Conservation (phyloP, 2,888 invertebrate species). For the Drosophila cracens region DNA sequence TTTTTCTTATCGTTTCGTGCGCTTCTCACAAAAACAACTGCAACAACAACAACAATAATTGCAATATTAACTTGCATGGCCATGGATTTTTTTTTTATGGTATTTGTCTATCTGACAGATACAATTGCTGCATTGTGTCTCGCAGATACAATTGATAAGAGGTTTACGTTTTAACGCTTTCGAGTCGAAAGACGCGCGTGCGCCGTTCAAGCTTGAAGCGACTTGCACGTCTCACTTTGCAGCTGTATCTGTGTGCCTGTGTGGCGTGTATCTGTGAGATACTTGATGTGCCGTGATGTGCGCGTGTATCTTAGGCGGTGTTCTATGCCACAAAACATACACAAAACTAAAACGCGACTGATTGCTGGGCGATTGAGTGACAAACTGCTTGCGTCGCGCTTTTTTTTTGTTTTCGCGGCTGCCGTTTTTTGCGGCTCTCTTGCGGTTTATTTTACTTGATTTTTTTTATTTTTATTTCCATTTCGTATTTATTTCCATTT, state of each 20-base stretch:
- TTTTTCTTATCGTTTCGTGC: conserved; percentile 45
- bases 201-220: conserved; percentile 32
- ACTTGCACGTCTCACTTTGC: conserved; percentile 32
- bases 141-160: conserved; percentile 23
- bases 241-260: background rate
- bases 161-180: conserved; percentile 38
- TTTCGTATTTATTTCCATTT: conserved; percentile 27
- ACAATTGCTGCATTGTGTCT: conserved; percentile 34
- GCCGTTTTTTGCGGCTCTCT: conserved; percentile 58
- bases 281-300: conserved; percentile 18
- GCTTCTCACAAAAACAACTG: conserved; percentile 16
- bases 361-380: conserved; percentile 76
- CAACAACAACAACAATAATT: background rate
- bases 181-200: conserved; percentile 35
- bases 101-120: conserved; percentile 32
- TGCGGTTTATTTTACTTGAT: conserved; percentile 73
- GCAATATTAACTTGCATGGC: background rate
- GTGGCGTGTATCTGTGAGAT: conserved; percentile 29
- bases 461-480: conserved; percentile 43
- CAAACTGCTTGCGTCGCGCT: conserved; percentile 72
- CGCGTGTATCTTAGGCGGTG: conserved; percentile 17
- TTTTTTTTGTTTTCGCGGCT: conserved; percentile 44
- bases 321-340: conserved; percentile 17
- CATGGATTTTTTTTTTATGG: background rate
- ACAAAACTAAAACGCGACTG: conserved; percentile 64